Conservation (phyloP, 2,113 vertebrate genomes). For the Aepyceros melampus region DNA sequence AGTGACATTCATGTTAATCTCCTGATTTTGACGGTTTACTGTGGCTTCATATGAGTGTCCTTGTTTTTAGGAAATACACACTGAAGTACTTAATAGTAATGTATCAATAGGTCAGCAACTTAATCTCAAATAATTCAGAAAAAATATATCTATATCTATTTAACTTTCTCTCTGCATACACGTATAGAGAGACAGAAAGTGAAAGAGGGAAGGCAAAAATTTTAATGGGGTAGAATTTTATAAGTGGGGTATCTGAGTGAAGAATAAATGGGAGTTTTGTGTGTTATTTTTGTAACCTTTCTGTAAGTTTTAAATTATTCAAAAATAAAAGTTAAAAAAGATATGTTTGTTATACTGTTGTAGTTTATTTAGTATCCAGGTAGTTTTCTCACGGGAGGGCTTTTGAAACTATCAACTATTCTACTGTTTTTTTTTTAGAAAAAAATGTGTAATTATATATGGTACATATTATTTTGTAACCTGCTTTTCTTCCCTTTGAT, state of each 20-base stretch:
- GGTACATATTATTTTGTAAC: neutral
- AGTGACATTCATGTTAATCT: neutral
- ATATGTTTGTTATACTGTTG: neutral
- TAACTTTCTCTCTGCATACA: neutral
- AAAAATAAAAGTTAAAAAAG: slow-evolving; percentile 31
- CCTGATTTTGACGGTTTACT: neutral
- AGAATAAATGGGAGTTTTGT: neutral
- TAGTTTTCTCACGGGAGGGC: neutral
- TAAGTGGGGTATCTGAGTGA: neutral
- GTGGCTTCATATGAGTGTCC: neutral
- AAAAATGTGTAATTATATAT: neutral
- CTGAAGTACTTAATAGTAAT: neutral
- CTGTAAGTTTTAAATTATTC: neutral
- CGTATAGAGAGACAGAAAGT: neutral
- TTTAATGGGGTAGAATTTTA: neutral
- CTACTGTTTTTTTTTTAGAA: neutral
- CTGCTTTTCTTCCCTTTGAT: neutral
- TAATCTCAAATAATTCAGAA: neutral
- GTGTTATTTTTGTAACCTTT: neutral
- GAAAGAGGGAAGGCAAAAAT: neutral
- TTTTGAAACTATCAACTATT: neutral
- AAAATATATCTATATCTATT: neutral
- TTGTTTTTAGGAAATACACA: neutral
- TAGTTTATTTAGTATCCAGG: neutral
- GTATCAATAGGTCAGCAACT: neutral